Conservation (phyloP, 1,140 invertebrate species). For the Aphaenogaster ashmeadi region DNA sequence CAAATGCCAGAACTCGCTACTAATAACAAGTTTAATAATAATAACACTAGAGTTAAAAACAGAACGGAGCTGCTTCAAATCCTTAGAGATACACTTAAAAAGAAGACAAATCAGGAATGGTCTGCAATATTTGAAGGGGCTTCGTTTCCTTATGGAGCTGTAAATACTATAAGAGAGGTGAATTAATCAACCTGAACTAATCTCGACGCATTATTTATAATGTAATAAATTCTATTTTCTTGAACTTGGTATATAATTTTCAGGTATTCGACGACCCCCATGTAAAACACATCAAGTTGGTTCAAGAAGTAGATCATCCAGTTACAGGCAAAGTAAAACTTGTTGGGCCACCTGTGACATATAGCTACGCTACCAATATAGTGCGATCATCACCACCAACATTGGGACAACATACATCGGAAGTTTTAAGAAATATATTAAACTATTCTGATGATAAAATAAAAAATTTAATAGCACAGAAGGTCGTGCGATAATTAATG, state of each 20-base stretch:
- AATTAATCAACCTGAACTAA: constrained; percentile 25
- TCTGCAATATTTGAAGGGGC: constrained; percentile 90
- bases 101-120: constrained; percentile 94
- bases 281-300: constrained; percentile 91
- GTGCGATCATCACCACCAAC: constrained; percentile 93
- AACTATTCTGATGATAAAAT: constrained; percentile 90
- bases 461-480: constrained; percentile 86
- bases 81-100: constrained; percentile 89
- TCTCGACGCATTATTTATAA: constrained; percentile 30
- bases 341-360: constrained; percentile 95
- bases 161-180: constrained; percentile 94
- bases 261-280: constrained; percentile 96
- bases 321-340: constrained; percentile 92
- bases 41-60: constrained; percentile 92
- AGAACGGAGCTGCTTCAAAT: constrained; percentile 90
- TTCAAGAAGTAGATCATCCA: constrained; percentile 93
- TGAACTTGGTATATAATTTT: constrained; percentile 58
- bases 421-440: constrained; percentile 91
- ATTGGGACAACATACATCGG: constrained; percentile 95
- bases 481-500: constrained; percentile 87
- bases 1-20: constrained; percentile 88
- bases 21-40: constrained; percentile 91
- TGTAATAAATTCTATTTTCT: constrained; percentile 36
- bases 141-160: constrained; percentile 95
- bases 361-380: constrained; percentile 91